These are phyloP conservation scores for Psettodes erumei DNA, from an alignment of 2,113 vertebrate genomes.

Conservation along the genomic window DNA sequence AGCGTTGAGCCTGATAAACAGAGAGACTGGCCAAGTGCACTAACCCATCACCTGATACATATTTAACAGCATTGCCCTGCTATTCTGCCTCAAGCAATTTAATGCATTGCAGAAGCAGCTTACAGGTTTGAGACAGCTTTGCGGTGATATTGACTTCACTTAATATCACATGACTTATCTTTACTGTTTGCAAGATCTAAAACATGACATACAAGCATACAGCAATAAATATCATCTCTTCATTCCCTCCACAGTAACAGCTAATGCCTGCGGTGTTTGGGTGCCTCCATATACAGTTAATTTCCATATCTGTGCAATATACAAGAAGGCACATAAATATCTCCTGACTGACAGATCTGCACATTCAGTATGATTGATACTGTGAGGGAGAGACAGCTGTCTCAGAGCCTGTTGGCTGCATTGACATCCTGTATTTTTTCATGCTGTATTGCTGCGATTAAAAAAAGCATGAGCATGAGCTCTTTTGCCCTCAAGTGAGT, in stretches of 20 bases:
- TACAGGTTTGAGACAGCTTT: background rate
- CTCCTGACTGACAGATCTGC: slow-evolving; percentile 10
- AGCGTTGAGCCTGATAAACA: slow-evolving; percentile 12
- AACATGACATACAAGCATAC: slow-evolving; percentile 2
- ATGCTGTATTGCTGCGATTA: background rate
- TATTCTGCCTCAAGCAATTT: background rate
- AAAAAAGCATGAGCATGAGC: background rate
- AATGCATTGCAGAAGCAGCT: background rate
- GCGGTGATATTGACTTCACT: background rate
- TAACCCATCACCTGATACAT: background rate
- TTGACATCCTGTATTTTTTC: background rate
- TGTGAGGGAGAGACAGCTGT: background rate
- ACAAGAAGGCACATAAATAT: slow-evolving; percentile 25
- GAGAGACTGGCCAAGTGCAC: background rate
- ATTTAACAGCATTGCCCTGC: slow-evolving; percentile 7
- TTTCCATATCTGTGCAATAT: slow-evolving; percentile 25
- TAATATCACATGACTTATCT: background rate
- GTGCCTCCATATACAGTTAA: slow-evolving; percentile 9
- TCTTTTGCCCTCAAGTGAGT: background rate
- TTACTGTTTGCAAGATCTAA: background rate
- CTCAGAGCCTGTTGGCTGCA: slow-evolving; percentile 5
- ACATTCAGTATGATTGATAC: background rate
- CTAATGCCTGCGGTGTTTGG: slow-evolving; percentile 26
- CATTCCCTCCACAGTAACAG: slow-evolving; percentile 22
- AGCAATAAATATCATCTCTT: background rate